phyloP scores from a whole-genome alignment of 2,797 vertebrate species.

The Notoglanidium macrostoma region DNA sequence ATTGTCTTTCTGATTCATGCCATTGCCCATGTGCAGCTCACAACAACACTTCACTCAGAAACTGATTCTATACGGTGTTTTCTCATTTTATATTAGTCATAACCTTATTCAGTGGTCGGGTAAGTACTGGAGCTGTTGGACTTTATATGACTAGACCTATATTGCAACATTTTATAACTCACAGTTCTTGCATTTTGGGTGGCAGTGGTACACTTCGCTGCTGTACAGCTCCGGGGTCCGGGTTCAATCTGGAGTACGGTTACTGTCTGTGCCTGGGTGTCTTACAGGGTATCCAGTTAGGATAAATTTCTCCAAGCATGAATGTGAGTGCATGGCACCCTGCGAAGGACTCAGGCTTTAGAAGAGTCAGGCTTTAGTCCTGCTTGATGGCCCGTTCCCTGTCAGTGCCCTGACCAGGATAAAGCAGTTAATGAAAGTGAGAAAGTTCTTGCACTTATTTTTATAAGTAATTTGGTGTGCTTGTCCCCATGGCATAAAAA shows the following conservation, averaged over 20 bases:
- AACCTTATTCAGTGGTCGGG: neutral
- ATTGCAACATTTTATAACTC: neutral
- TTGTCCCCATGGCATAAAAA: too few relatives aligned
- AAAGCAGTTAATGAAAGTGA: neutral
- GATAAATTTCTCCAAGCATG: neutral
- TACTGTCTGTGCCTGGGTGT: neutral
- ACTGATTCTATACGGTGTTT: neutral
- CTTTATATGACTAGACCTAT: neutral
- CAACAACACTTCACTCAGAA: neutral
- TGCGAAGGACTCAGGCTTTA: neutral
- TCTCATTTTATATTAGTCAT: neutral
- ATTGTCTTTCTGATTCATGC: neutral
- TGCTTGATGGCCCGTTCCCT: neutral
- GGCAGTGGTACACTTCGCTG: neutral
- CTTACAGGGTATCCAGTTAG: neutral
- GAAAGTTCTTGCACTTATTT: neutral
- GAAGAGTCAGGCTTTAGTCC: neutral
- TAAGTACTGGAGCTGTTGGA: neutral
- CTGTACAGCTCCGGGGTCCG: neutral
- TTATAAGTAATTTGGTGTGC: neutral
- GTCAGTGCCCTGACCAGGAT: neutral
- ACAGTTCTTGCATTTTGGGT: neutral
- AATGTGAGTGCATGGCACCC: neutral
- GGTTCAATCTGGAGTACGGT: neutral
- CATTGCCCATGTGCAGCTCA: neutral